These are phyloP conservation scores for Clarias platycephalus DNA, from an alignment of 2,797 vertebrate genomes.

Conservation along the genomic window DNA sequence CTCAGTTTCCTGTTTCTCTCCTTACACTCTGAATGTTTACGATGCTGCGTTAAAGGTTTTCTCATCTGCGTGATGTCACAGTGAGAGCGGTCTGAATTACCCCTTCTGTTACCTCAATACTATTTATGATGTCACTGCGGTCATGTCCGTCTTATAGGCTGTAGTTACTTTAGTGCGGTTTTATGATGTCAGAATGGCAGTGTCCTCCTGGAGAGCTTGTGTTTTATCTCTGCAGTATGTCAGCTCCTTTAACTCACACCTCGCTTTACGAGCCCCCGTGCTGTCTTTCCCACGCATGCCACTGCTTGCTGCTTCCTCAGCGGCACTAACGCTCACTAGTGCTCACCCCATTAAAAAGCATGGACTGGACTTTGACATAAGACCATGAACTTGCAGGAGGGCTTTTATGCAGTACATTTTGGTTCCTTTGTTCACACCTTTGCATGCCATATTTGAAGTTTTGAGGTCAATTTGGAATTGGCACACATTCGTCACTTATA, in stretches of 20 bases:
- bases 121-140: constrained; percentile 75
- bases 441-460: constrained; percentile 7
- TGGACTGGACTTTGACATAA: constrained; percentile 43
- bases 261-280: constrained; percentile 76
- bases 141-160: constrained; percentile 55
- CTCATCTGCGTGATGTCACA: constrained; percentile 37
- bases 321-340: constrained; percentile 15
- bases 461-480: constrained; percentile 18
- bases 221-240: constrained; percentile 50
- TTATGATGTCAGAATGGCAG: constrained; percentile 55
- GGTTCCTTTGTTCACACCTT: constrained; percentile 21
- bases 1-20: too few relatives aligned
- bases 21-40: constrained; percentile 11
- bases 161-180: constrained; percentile 46
- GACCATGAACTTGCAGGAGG: constrained; percentile 42
- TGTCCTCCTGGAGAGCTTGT: constrained; percentile 52
- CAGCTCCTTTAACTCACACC: constrained; percentile 76
- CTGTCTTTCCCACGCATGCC: constrained; percentile 58
- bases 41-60: constrained; percentile 20
- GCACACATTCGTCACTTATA: background rate
- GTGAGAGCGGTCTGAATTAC: constrained; percentile 64
- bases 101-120: constrained; percentile 69
- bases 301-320: constrained; percentile 28
- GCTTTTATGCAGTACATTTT: constrained; percentile 23
- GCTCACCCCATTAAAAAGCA: constrained; percentile 44